phyloP scores from a whole-genome alignment of 35 echinoderm and acorn worm genomes.

The Chiridota heheva region DNA sequence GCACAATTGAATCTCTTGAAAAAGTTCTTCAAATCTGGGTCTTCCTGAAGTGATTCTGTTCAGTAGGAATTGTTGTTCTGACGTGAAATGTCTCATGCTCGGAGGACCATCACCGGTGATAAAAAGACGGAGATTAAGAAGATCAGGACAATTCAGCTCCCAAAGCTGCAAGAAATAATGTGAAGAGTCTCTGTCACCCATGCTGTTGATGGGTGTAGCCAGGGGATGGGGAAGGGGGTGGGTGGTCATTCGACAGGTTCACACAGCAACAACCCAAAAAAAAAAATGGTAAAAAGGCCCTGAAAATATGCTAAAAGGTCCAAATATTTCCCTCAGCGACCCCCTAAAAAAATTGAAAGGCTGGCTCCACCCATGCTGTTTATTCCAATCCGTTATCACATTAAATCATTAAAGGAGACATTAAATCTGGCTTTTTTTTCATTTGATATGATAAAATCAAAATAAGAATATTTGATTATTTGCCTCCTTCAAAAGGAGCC shows the following conservation, averaged over 20 bases:
- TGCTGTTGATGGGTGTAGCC: not conserved
- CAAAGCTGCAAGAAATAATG: conserved; percentile 20
- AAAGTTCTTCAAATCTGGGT: conserved; percentile 25
- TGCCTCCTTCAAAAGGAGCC: too few species aligned
- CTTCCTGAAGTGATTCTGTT: conserved; percentile 42
- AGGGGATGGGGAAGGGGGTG: too few species aligned
- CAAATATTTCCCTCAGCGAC: not conserved
- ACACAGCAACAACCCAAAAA: too few species aligned
- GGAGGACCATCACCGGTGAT: conserved; percentile 4
- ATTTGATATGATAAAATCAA: too few species aligned
- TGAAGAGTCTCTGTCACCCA: not conserved
- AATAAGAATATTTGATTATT: too few species aligned
- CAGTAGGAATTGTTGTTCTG: conserved; percentile 39
- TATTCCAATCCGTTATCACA: too few species aligned
- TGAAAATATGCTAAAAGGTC: not conserved
- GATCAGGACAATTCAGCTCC: conserved; percentile 38
- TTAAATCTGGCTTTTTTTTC: too few species aligned
- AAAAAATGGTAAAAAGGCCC: not conserved
- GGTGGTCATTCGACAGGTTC: too few species aligned
- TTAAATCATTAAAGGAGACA: too few species aligned
- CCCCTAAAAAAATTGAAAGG: too few species aligned
- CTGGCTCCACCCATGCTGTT: too few species aligned
- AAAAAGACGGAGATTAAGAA: conserved; percentile 33
- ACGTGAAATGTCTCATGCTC: conserved; percentile 32
- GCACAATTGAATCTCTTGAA: conserved; percentile 41